phyloP scores from a whole-genome alignment of 2,113 vertebrate genomes.

The Bos taurus region DNA sequence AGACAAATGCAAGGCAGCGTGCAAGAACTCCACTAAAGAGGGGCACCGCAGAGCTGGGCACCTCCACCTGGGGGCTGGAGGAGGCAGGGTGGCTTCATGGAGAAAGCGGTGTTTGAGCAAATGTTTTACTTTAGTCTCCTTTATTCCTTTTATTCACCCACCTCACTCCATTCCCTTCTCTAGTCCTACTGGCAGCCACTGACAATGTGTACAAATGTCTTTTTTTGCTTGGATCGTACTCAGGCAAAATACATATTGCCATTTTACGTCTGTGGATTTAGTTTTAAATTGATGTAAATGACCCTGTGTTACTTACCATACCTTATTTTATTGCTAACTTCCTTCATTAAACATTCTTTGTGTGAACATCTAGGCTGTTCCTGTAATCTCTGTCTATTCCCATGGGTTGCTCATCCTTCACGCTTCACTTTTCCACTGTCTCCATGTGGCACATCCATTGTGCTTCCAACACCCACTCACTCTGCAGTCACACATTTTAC shows the following conservation, averaged over 20 bases:
- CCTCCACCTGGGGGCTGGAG: not conserved
- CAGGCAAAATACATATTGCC: not conserved
- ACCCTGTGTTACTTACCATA: not conserved
- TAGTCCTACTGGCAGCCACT: not conserved
- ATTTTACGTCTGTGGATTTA: not conserved
- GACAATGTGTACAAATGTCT: not conserved
- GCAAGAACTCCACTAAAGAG: not conserved
- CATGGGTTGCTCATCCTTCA: too few species aligned
- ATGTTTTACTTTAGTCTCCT: not conserved
- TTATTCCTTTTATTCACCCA: not conserved
- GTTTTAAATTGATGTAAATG: not conserved
- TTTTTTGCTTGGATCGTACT: not conserved
- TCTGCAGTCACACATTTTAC: too few species aligned
- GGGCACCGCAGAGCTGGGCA: fast-evolving
- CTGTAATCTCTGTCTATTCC: fast-evolving
- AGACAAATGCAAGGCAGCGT: not conserved
- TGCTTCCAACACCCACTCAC: not conserved
- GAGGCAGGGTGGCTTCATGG: fast-evolving
- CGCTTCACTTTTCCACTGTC: not conserved
- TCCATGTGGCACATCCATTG: not conserved
- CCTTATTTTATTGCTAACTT: not conserved
- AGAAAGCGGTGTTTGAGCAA: not conserved
- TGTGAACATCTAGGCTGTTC: not conserved
- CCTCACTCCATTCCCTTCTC: not conserved
- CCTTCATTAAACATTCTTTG: not conserved